Conservation (phyloP, 1,140 invertebrate species). For the Sarcophaga peregrina region DNA sequence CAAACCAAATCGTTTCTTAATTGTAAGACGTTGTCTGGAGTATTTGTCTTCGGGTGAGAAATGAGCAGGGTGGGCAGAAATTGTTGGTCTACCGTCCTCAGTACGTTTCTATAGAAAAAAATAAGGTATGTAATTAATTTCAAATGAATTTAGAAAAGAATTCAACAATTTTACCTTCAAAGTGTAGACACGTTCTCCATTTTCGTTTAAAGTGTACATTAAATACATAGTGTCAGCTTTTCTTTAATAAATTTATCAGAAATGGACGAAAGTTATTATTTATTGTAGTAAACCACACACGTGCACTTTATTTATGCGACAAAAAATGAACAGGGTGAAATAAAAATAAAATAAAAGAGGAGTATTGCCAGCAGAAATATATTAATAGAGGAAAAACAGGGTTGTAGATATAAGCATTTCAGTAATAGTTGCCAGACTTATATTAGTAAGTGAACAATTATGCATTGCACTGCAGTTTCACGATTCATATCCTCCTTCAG, state of each 20-base stretch:
- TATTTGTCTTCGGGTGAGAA: conserved; percentile 97
- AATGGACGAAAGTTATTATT: background rate
- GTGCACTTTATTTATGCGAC: conserved; percentile 26
- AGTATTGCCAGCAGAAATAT: background rate
- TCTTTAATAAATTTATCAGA: background rate
- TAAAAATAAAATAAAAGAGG: background rate
- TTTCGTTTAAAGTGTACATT: conserved; percentile 78
- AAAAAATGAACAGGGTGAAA: background rate
- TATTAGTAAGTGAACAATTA: no score
- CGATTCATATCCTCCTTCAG: no score
- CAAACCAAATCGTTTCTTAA: conserved; percentile 91
- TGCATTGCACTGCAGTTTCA: no score
- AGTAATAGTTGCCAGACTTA: no score
- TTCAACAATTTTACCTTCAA: conserved; percentile 71
- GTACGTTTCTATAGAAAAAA: conserved; percentile 73
- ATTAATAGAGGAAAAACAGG: no score
- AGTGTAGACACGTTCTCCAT: conserved; percentile 78
- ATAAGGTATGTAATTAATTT: conserved; percentile 44
- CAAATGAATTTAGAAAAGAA: background rate
- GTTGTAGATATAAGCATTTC: no score
- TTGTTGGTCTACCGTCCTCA: conserved; percentile 80
- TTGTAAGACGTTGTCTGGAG: conserved; percentile 87
- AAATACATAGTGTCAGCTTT: conserved; percentile 76
- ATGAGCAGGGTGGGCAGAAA: conserved; percentile 92
- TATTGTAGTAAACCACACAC: background rate